A percentile compares a stretch with the other conserved stretches of the same genome.
phyloP scores from a whole-genome alignment of 2,888 invertebrate species.

The Hoplodrina ambigua region DNA sequence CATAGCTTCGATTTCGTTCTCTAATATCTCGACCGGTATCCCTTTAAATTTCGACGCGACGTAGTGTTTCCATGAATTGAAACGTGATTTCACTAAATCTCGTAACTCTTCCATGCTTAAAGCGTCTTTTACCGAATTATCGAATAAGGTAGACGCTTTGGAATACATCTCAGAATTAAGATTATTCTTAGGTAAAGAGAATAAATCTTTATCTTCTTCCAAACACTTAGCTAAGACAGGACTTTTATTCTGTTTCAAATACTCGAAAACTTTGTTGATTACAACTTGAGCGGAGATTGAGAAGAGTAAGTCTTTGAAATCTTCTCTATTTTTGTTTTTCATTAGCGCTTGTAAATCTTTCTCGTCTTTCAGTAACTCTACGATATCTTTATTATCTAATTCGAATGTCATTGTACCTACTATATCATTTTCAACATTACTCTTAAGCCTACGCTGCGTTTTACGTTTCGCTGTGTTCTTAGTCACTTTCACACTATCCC shows the following conservation, averaged over 20 bases:
- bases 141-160: conserved; percentile 79
- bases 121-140: conserved; percentile 83
- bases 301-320: conserved; percentile 81
- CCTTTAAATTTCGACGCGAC: conserved; percentile 80
- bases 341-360: conserved; percentile 77
- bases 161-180: conserved; percentile 79
- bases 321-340: conserved; percentile 80
- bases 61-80: conserved; percentile 82
- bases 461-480: conserved; percentile 86
- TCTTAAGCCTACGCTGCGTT: conserved; percentile 79
- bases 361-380: conserved; percentile 79
- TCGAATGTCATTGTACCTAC: conserved; percentile 82
- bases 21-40: conserved; percentile 79
- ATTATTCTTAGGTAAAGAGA: conserved; percentile 74
- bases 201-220: conserved; percentile 77
- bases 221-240: conserved; percentile 79
- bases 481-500: conserved; percentile 85
- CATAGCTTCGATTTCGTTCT: conserved; percentile 82
- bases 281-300: conserved; percentile 84
- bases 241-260: conserved; percentile 80
- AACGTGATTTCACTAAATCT: conserved; percentile 77
- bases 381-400: conserved; percentile 80
- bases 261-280: conserved; percentile 84
- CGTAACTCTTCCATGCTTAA: conserved; percentile 82
- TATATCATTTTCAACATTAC: conserved; percentile 73